Base-by-base conservation (phyloP, 2,797 vertebrate genomes). In the Chaunax sp. region DNA sequence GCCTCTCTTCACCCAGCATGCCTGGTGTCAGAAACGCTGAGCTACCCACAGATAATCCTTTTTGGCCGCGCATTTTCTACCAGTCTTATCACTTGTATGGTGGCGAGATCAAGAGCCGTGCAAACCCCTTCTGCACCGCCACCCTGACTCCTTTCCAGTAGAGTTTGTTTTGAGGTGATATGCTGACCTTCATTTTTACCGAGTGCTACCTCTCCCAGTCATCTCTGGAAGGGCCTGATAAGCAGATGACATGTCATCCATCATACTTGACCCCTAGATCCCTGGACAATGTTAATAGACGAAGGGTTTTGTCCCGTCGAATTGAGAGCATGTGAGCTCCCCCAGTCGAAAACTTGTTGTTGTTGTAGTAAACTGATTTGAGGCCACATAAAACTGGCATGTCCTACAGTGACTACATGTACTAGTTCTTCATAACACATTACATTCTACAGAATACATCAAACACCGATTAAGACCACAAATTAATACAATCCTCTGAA, bases 251-350 rank as follows among this genome's bases (percentile, higher is more conserved):
- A 84, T 83, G 82, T 77, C 89, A 86, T 93, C 81, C 87, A 92
- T 94, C 90, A 93, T 84, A 87, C 82, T 88, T 92, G 89, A 94
- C 92, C 90, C 75, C 83, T 64, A 81, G 82, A 89, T 91, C 81
- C 69, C 57, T 47, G 82, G 69, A 78, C 77, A 86, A 69, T 81
- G 81, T 84, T 84, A 89, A 90, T 82, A 80, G 77, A 84, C 40
- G 22, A 59, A 66, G 30, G 60, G 59, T 84, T 91, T 81, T 62
- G 72, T 78, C 82, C 77, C 41, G 68, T 64, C 58, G n/a, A 68
- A 64, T 26, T 46, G 22, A 47, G 69, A 72, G 64, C 58, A 51
- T 35, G 43, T 35, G 60, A 53, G 38, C 37, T 37, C 45, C 33
- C 10, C 2, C 11, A 15, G 20, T 72, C 5, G 2, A 47, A 72